phyloP scores from a whole-genome alignment of 1,140 invertebrate genomes.

The Leptinotarsa lineolata region DNA sequence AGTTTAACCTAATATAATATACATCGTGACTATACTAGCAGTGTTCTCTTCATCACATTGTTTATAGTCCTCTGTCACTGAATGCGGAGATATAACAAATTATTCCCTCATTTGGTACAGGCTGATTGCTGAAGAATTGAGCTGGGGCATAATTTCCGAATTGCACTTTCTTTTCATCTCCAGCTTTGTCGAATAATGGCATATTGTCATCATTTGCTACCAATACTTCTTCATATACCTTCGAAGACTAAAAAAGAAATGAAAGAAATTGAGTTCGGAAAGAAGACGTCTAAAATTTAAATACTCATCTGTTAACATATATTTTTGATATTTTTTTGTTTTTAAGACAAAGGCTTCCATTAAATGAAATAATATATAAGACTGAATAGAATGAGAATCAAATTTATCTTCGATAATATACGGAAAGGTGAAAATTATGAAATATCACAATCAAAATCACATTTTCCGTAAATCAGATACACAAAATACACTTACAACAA shows the following conservation, averaged over 20 bases:
- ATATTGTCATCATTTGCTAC: constrained; percentile 40
- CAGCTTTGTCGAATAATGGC: constrained; percentile 21
- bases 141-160: constrained; percentile 33
- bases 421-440: too few relatives aligned
- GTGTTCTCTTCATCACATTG: background rate
- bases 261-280: constrained; percentile 10
- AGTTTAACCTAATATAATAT: too few relatives aligned
- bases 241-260: constrained; percentile 31
- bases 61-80: constrained; percentile 43
- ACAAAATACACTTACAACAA: constrained; percentile 46
- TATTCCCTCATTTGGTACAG: constrained; percentile 40
- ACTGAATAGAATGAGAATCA: background rate
- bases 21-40: too few relatives aligned
- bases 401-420: too few relatives aligned
- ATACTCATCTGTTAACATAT: background rate
- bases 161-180: constrained; percentile 9
- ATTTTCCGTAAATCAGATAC: background rate
- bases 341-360: too few relatives aligned
- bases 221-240: constrained; percentile 43
- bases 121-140: constrained; percentile 40
- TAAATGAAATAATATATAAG: too few relatives aligned
- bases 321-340: background rate
- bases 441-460: too few relatives aligned
- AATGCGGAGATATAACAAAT: constrained; percentile 46
- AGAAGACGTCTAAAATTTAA: background rate